A percentile compares a stretch with the other conserved stretches of the same genome.
Evolutionary conservation across 2,888 invertebrate species (phyloP).

Genomic region (Eueremaeus valkanovi): DNA sequence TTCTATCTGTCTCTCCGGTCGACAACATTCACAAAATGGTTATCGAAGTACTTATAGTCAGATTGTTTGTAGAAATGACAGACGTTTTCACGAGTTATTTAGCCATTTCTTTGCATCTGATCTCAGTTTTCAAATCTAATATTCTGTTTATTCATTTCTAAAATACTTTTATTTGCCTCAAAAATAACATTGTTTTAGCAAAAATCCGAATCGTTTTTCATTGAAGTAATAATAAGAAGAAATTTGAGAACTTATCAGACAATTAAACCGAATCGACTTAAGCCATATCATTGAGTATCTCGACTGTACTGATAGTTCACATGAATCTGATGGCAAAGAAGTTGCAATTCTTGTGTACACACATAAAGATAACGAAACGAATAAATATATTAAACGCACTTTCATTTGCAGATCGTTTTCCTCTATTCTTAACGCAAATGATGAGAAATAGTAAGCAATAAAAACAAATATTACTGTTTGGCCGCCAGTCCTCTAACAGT

Average conservation of each 20-base stretch:
- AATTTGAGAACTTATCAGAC: too few relatives aligned
- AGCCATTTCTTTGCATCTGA: neutral
- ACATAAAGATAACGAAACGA: neutral
- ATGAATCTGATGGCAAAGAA: neutral
- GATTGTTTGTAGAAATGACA: neutral
- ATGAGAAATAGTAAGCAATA: constrained; percentile 20
- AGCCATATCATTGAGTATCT: neutral
- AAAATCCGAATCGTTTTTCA: neutral
- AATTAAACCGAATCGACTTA: neutral
- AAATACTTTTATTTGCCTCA: neutral
- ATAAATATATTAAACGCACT: constrained; percentile 5
- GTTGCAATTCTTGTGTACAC: neutral
- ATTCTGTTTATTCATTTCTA: neutral
- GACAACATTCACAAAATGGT: neutral
- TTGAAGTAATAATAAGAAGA: too few relatives aligned
- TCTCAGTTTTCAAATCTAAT: neutral
- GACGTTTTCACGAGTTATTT: neutral
- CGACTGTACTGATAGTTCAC: too few relatives aligned
- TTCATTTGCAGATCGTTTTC: neutral
- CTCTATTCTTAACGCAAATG: constrained; percentile 15
- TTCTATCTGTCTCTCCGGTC: neutral
- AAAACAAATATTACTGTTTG: constrained; percentile 18
- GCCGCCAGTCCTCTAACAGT: constrained; percentile 4
- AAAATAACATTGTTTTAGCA: neutral
- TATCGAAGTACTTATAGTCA: neutral